Evolutionary conservation across 1,140 invertebrate genomes (phyloP).

Genomic region (Drosophila lini): DNA sequence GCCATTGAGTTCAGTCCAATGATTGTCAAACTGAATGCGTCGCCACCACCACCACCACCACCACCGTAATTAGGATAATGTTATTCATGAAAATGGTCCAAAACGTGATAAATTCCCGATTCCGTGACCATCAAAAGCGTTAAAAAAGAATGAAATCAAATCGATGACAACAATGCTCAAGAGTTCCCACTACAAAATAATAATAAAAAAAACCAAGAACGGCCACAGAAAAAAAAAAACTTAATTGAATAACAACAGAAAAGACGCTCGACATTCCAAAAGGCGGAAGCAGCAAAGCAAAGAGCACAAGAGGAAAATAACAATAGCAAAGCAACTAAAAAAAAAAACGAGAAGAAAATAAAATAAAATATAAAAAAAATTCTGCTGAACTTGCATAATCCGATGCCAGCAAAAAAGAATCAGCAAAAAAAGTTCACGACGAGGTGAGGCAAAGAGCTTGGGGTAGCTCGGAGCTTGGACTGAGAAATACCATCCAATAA

Average conservation of each 20-base stretch:
- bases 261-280: slow-evolving; percentile 60
- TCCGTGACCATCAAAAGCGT: slow-evolving; percentile 24
- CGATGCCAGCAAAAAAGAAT: slow-evolving; percentile 33
- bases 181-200: slow-evolving; percentile 32
- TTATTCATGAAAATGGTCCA: slow-evolving; percentile 8
- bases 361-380: slow-evolving; percentile 41
- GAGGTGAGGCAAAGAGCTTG: neutral
- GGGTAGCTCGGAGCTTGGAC: neutral
- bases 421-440: slow-evolving; percentile 55
- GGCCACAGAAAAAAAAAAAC: slow-evolving; percentile 19
- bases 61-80: slow-evolving; percentile 16
- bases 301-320: slow-evolving; percentile 34
- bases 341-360: slow-evolving; percentile 27
- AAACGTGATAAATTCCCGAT: slow-evolving; percentile 29
- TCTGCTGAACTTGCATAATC: slow-evolving; percentile 72
- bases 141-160: slow-evolving; percentile 22
- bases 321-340: slow-evolving; percentile 27
- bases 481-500: slow-evolving; percentile 22
- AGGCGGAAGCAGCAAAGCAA: slow-evolving; percentile 40
- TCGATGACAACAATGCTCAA: slow-evolving; percentile 29
- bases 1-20: slow-evolving; percentile 2
- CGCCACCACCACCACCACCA: neutral
- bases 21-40: slow-evolving; percentile 2
- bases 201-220: slow-evolving; percentile 8
- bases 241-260: slow-evolving; percentile 72